Percentiles rank a stretch among this genome's conserved stretches.
These are phyloP conservation scores for Boloria euphrosyne DNA, from an alignment of 2,888 invertebrate species.

Conservation along the genomic window DNA sequence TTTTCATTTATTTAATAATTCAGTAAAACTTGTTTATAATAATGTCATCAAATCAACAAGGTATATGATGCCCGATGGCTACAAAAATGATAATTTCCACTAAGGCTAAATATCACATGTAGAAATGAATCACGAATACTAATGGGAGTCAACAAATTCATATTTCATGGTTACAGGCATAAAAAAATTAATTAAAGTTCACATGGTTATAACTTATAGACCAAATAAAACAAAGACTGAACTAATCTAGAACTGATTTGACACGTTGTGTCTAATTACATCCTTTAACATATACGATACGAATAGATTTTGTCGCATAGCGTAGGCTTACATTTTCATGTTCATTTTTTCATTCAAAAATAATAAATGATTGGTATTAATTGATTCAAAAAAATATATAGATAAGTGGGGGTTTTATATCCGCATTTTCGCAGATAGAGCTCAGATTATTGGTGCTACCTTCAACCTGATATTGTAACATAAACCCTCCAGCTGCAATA, in stretches of 20 bases:
- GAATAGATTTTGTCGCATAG: background rate
- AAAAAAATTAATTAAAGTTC: constrained; percentile 11
- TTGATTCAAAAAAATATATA: no score
- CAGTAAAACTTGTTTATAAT: background rate
- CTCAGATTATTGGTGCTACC: no score
- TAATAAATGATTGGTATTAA: no score
- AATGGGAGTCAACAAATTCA: constrained; percentile 8
- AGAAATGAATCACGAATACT: background rate
- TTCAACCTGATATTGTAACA: no score
- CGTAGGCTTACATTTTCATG: no score
- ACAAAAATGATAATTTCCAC: constrained; percentile 6
- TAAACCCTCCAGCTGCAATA: no score
- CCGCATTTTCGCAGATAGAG: no score
- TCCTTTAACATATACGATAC: background rate
- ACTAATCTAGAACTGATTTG: constrained; percentile 1
- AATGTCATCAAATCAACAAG: constrained; percentile 3
- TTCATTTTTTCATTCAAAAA: no score
- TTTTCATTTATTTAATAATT: constrained; percentile 5
- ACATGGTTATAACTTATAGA: constrained; percentile 11
- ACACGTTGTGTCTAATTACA: background rate
- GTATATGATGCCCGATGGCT: constrained; percentile 16
- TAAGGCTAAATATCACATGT: constrained; percentile 12
- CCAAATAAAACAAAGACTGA: background rate
- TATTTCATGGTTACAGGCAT: constrained; percentile 13
- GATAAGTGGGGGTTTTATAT: no score